phyloP scores from a whole-genome alignment of 2,888 invertebrate genomes.

The Latrodectus hesperus region DNA sequence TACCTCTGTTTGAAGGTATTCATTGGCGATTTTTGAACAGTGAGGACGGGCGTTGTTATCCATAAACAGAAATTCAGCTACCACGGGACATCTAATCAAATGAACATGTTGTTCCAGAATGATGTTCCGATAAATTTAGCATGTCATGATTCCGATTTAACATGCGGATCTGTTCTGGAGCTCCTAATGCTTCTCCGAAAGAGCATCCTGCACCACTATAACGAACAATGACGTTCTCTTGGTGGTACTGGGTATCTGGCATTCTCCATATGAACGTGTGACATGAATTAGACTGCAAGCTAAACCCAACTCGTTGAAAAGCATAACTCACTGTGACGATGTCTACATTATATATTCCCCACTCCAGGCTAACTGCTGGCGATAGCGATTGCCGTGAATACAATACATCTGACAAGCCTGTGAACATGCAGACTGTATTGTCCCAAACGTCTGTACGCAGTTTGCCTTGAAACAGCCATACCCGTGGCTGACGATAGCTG shows the following conservation, averaged over 20 bases:
- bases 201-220: background rate
- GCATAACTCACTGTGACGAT: background rate
- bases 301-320: background rate
- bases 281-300: conserved; percentile 5
- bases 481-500: background rate
- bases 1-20: background rate
- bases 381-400: background rate
- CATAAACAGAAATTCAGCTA: background rate
- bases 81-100: background rate
- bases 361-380: background rate
- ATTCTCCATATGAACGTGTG: background rate
- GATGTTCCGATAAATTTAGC: background rate
- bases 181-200: background rate
- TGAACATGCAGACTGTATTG: background rate
- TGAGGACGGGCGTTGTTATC: background rate
- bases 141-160: background rate
- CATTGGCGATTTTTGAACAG: background rate
- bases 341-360: background rate
- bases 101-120: conserved; percentile 11
- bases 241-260: background rate
- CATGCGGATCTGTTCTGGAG: conserved; percentile 4
- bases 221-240: background rate
- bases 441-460: background rate
- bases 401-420: background rate
- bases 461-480: background rate